Conservation (phyloP, 2,888 invertebrate species). For the Nipponacmea schrenckii region DNA sequence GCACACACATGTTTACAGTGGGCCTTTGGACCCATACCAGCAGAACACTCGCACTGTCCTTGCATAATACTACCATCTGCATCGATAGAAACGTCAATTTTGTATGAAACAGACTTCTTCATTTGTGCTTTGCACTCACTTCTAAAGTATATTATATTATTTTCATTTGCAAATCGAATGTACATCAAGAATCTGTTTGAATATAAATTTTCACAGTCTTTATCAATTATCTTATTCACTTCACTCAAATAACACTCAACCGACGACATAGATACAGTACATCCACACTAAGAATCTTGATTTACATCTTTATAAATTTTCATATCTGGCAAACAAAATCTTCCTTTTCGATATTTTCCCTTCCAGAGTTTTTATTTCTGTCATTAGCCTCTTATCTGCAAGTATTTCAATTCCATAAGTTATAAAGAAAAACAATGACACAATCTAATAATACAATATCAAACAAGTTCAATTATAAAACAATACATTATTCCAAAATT, state of each 20-base stretch:
- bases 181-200: neutral
- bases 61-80: neutral
- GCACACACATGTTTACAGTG: conserved; percentile 11
- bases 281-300: too few species aligned
- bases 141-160: neutral
- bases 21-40: neutral
- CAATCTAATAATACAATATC: too few species aligned
- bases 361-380: too few species aligned
- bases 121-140: neutral
- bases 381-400: too few species aligned
- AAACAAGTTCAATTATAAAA: too few species aligned
- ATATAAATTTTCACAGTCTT: neutral
- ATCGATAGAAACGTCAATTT: neutral
- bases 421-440: too few species aligned
- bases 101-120: neutral
- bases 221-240: neutral
- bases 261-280: neutral
- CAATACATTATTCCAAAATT: too few species aligned
- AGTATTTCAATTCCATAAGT: too few species aligned
- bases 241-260: neutral
- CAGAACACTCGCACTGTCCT: neutral
- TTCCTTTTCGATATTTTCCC: too few species aligned
- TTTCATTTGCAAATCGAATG: neutral
- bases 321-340: too few species aligned
- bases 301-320: too few species aligned